phyloP scores from a whole-genome alignment of 2,113 vertebrate genomes.

The Dasyornis broadbenti region DNA sequence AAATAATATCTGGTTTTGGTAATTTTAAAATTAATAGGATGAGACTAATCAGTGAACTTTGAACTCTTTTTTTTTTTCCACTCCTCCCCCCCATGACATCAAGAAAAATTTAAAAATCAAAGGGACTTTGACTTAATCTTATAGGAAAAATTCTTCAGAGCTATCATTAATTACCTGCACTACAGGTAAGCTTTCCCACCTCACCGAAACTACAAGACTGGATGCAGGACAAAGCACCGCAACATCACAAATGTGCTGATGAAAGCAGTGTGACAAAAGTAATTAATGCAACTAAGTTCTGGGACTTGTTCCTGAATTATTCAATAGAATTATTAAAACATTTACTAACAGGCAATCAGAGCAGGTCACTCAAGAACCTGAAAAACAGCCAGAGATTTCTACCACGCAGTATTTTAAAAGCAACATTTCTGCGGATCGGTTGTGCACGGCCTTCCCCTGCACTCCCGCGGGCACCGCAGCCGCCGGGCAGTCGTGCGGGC shows the following conservation, averaged over 20 bases:
- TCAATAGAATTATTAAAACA: background rate
- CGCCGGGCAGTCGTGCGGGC: background rate
- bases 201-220: background rate
- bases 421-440: rapidly evolving
- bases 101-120: slow-evolving; percentile 25
- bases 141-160: background rate
- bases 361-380: background rate
- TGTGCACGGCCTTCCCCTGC: rapidly evolving
- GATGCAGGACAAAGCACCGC: background rate
- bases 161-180: background rate
- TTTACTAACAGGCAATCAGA: background rate
- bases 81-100: rapidly evolving
- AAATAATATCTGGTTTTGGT: background rate
- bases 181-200: background rate
- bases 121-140: background rate
- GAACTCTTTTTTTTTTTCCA: background rate
- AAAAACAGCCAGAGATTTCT: background rate
- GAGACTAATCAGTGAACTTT: background rate
- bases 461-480: background rate
- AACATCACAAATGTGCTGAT: background rate
- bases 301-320: too few species aligned
- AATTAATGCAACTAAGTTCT: background rate
- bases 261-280: background rate
- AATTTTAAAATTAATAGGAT: background rate
- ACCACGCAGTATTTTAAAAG: background rate